phyloP scores from a whole-genome alignment of 2,888 invertebrate species.

The Drosophila monieri region DNA sequence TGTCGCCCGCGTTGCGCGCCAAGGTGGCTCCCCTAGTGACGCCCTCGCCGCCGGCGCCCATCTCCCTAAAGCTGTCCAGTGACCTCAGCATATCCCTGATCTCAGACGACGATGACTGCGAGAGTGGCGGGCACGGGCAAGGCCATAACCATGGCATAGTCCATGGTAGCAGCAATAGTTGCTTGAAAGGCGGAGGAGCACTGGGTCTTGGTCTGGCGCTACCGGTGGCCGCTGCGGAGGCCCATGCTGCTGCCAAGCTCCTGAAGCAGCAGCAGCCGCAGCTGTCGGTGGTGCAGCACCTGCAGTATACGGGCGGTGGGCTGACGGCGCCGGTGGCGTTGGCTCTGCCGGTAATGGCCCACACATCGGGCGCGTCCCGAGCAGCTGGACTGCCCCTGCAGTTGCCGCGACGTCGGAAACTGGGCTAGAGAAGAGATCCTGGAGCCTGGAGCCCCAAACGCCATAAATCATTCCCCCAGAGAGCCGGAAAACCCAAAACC shows the following conservation, averaged over 20 bases:
- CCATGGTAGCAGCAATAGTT: slow-evolving; percentile 5
- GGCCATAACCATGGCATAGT: background rate
- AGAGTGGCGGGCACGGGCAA: slow-evolving; percentile 36
- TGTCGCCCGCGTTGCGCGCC: slow-evolving; percentile 68
- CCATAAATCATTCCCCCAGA: slow-evolving; percentile 56
- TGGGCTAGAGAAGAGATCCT: slow-evolving; percentile 48
- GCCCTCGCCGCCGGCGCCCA: slow-evolving; percentile 72
- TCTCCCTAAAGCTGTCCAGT: slow-evolving; percentile 78
- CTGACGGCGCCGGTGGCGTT: slow-evolving; percentile 50
- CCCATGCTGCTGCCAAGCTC: slow-evolving; percentile 64
- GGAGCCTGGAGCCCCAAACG: slow-evolving; percentile 9
- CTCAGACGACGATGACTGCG: slow-evolving; percentile 81
- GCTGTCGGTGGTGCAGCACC: slow-evolving; percentile 69
- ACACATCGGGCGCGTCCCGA: slow-evolving; percentile 25
- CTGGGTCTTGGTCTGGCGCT: slow-evolving; percentile 32
- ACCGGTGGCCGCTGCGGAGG: slow-evolving; percentile 47
- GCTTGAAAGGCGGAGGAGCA: slow-evolving; percentile 2
- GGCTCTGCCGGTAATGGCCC: slow-evolving; percentile 58
- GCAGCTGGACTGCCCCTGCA: slow-evolving; percentile 17
- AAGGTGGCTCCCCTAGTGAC: slow-evolving; percentile 68
- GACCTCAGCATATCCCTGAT: slow-evolving; percentile 83
- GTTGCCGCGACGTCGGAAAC: slow-evolving; percentile 62
- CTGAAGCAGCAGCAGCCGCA: slow-evolving; percentile 77
- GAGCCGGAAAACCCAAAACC: background rate
- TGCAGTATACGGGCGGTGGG: slow-evolving; percentile 65